phyloP scores from a whole-genome alignment of 2,113 vertebrate species.

The Petaurus breviceps region DNA sequence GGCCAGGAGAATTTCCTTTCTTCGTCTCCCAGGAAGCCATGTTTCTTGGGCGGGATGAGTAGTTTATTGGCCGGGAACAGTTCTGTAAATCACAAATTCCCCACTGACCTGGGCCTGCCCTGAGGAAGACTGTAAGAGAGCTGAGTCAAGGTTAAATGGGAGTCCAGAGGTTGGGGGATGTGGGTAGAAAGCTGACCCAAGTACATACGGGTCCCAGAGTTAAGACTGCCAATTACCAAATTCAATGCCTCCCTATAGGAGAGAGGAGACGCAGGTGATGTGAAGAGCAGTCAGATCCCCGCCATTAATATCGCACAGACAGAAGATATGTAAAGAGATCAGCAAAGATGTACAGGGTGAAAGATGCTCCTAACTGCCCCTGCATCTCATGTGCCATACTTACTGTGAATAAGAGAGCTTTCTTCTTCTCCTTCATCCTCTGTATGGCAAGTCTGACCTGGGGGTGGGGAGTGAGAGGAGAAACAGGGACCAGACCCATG shows the following conservation, averaged over 20 bases:
- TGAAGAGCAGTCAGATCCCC: background rate
- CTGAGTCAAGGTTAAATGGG: background rate
- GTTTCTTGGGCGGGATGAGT: conserved; percentile 85
- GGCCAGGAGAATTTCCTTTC: conserved; percentile 79
- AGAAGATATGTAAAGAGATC: background rate
- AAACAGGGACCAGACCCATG: background rate
- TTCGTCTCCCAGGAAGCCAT: conserved; percentile 84
- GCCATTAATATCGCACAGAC: background rate
- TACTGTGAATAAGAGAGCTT: conserved; percentile 89
- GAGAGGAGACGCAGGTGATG: background rate
- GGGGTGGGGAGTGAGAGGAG: conserved; percentile 46
- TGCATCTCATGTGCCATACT: conserved; percentile 45
- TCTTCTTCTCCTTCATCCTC: conserved; percentile 93
- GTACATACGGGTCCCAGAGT: background rate
- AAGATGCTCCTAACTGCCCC: rapidly evolving
- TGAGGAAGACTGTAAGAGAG: background rate
- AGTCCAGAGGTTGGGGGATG: background rate
- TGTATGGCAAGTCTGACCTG: conserved; percentile 94
- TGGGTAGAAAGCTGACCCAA: background rate
- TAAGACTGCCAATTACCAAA: background rate
- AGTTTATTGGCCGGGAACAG: conserved; percentile 88
- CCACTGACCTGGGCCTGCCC: no score
- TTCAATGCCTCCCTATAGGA: background rate
- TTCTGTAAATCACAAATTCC: conserved; percentile 82
- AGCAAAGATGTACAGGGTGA: background rate